Evolutionary conservation across 2,797 vertebrate genomes (phyloP), one percentile per base, ranked within the genome.

Genomic region (Syngnathus acus): DNA sequence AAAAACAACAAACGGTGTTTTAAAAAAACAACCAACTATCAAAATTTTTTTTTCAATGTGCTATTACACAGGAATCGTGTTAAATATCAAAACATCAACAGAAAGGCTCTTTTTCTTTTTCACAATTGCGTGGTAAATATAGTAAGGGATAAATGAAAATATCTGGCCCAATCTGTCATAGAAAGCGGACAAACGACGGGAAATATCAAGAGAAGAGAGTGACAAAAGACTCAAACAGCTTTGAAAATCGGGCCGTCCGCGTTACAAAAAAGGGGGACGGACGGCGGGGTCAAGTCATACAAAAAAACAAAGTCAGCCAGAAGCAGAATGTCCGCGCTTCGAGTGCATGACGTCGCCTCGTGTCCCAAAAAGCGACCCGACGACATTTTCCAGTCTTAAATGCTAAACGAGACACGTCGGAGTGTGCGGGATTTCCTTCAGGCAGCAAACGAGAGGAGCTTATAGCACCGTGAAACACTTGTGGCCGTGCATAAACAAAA

Each of bases 51-150:
- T 76, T 75, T 79, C 82, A 83, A 85, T 83, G 84, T 69, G 79
- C 77, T 78, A 86, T 88, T 90, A 91, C 87, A 89, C 87, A 89
- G 88, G 88, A 90, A 89, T 88, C 83, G 32, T 77, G 83, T 90
- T 86, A 83, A 86, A 90, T 89, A 91, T 84, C 79, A 89, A 91
- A 91, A 89, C 73, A 88, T 89, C 86, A 73, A 84, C 72, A 74
- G 85, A 87, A 50, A 87, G 74, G 73, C 71, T 84, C 74, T 84
- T 88, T 83, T 66, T 80, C 81, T 84, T 88, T 83, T 66, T 80
- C 81, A 90, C 86, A 89, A 88, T 77, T 85, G 85, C 88, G 78
- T 83, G 72, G 81, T 86, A 82, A 74, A 82, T 84, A 82, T 74
- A 79, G 83, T 79, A 78, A 63, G 76, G 81, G 86, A 85, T 81